Percentiles rank a stretch among this genome's conserved stretches.
phyloP scores from a whole-genome alignment of 92 coral and sea anemone genomes.

The Zoanthus solanderi region DNA sequence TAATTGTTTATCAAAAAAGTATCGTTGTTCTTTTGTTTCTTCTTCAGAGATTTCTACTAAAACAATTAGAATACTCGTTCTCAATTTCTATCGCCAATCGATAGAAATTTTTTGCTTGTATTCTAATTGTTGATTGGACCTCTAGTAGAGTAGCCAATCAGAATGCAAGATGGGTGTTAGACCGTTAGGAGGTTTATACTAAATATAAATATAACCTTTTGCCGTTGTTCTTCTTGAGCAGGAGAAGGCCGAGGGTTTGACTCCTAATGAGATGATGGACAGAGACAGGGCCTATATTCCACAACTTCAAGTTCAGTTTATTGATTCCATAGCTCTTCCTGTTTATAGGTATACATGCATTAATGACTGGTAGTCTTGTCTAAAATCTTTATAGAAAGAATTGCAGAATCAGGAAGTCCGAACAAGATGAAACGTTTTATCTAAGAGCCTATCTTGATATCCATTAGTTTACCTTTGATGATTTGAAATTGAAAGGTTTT shows the following conservation, averaged over 20 bases:
- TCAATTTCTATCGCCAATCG: no score
- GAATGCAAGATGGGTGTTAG: no score
- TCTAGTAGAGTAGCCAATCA: no score
- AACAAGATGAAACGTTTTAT: neutral
- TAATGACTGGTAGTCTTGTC: neutral
- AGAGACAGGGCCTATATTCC: constrained; percentile 43
- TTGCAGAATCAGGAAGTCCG: neutral
- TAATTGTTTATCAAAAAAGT: no score
- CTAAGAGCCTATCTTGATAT: neutral
- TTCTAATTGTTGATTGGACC: no score
- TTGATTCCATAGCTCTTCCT: constrained; percentile 38
- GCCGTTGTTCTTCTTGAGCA: neutral
- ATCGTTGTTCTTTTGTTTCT: no score
- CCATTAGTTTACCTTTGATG: neutral
- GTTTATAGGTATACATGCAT: constrained; percentile 14
- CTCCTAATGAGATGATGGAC: constrained; percentile 47
- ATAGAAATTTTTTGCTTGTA: no score
- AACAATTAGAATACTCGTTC: no score
- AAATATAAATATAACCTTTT: neutral
- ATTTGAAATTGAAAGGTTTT: neutral
- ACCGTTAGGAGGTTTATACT: no score
- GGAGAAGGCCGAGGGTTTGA: constrained; percentile 44
- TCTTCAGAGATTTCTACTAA: no score
- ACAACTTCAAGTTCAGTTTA: constrained; percentile 41
- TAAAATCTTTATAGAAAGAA: neutral